Evolutionary conservation across 2,797 vertebrate species (phyloP).

Genomic region (Poeciliopsis presidionis): DNA sequence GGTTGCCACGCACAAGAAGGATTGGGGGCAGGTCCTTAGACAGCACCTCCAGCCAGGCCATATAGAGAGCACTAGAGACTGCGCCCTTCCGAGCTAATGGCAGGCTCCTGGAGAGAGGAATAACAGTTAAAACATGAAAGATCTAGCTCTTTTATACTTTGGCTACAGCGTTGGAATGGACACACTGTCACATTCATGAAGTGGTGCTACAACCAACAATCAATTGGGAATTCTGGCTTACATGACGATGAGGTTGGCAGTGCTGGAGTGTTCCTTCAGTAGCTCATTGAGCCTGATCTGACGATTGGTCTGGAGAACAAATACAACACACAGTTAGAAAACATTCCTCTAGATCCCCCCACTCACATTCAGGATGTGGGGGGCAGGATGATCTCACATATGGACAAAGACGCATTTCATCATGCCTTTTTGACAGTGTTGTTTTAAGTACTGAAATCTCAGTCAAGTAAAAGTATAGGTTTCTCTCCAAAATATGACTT

Average conservation of each 20-base stretch:
- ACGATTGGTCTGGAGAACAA: constrained; percentile 87
- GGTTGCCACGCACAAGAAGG: constrained; percentile 94
- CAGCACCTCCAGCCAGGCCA: constrained; percentile 94
- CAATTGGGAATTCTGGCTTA: constrained; percentile 73
- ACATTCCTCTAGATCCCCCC: too few relatives aligned
- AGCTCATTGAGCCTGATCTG: constrained; percentile 96
- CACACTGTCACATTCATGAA: not conserved
- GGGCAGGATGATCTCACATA: not conserved
- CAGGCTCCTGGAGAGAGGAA: constrained; percentile 86
- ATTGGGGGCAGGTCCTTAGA: constrained; percentile 93
- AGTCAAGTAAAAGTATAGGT: too few relatives aligned
- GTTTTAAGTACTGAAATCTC: too few relatives aligned
- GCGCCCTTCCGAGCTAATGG: constrained; percentile 94
- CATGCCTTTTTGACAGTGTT: too few relatives aligned
- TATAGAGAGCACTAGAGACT: constrained; percentile 93
- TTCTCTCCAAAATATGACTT: too few relatives aligned
- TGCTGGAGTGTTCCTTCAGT: constrained; percentile 94
- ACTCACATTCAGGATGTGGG: too few relatives aligned
- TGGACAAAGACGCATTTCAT: not conserved
- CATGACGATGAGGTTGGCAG: constrained; percentile 98
- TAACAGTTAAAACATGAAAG: not conserved
- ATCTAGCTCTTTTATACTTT: not conserved
- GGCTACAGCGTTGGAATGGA: too few relatives aligned
- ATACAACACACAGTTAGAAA: constrained; percentile 16
- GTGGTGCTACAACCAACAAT: not conserved